Conservation (phyloP, 2,888 invertebrate species). For the Limenitis camilla region DNA sequence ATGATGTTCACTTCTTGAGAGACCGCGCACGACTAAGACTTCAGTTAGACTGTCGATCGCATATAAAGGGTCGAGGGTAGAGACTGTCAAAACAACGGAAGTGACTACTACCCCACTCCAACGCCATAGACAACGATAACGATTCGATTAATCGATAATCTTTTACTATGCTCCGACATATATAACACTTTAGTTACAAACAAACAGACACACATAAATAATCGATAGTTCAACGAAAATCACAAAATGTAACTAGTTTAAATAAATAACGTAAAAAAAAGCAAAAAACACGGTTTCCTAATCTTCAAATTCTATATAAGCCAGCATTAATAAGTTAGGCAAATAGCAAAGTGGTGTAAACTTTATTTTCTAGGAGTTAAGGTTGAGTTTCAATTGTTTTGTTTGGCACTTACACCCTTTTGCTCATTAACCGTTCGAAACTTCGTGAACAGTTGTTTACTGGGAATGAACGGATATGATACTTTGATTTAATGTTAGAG, state of each 20-base stretch:
- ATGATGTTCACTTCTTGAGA: no score
- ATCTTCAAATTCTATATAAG: constrained; percentile 66
- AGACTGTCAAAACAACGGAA: no score
- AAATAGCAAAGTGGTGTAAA: constrained; percentile 30
- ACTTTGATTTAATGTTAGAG: constrained; percentile 34
- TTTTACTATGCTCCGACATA: no score
- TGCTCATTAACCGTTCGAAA: constrained; percentile 42
- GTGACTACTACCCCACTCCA: no score
- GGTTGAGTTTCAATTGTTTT: constrained; percentile 29
- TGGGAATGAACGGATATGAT: constrained; percentile 39
- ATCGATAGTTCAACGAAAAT: constrained; percentile 1
- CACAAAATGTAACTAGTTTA: constrained; percentile 20
- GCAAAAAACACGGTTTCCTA: constrained; percentile 58
- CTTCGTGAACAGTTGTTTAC: constrained; percentile 57
- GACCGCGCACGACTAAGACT: no score
- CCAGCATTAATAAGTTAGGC: constrained; percentile 61
- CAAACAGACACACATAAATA: not conserved
- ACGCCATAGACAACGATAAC: no score
- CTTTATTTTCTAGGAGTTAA: constrained; percentile 17
- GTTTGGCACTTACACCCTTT: constrained; percentile 44
- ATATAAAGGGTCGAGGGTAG: no score
- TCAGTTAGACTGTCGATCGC: no score
- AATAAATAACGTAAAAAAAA: constrained; percentile 39
- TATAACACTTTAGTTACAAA: no score
- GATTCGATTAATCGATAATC: no score